Base-by-base conservation (phyloP, 2,888 invertebrate species). In the Aporophyla lueneburgensis region DNA sequence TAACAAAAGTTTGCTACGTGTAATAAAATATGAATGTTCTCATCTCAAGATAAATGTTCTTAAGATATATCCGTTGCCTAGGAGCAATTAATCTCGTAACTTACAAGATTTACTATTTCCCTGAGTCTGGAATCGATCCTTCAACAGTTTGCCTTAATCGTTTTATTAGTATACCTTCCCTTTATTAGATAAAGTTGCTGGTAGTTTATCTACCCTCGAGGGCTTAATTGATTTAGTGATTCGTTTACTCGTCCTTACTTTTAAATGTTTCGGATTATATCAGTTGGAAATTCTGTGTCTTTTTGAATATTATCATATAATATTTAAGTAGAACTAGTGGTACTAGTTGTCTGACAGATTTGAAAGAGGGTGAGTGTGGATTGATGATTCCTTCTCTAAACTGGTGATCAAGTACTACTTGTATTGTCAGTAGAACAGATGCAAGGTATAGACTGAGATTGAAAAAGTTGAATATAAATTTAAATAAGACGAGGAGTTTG, bases 191-290 rank as follows among this genome's bases (percentile, higher is more conserved):
- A 58, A 74, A 46, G 40, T 56, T 63, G 14, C 12, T 2, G 33
- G 40, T 43, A 63, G 51, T 78, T 78, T 74, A 40, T 63, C 14
- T 49, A n/a, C 12, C 65, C 49, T 65, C 27, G n/a, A 40, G n/a
- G 66, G 62, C 16, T 61, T 70, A 84, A 80, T 69, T 24, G 71
- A 80, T 81, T 71, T 74, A 59, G 51, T 49, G 54, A 46, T 73
- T 54, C n/a, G 40, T 27, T 80, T 68, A 46, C 27, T 56, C 4
- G 33, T 10, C 33, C 10, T 69, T 62, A n/a, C 43, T 53, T 76
- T 21, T 5, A 19, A 6, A 19, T 71, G 43, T 21, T 56, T 24
- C 14, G 4, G 53, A 16, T 67, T 40, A 27, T 40, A n/a, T 67
- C 7, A 4, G n/a, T 14, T 7, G 5, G 14, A 51, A 77, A 40